phyloP scores from a whole-genome alignment of 2,888 invertebrate species.

The Elysia crispata region DNA sequence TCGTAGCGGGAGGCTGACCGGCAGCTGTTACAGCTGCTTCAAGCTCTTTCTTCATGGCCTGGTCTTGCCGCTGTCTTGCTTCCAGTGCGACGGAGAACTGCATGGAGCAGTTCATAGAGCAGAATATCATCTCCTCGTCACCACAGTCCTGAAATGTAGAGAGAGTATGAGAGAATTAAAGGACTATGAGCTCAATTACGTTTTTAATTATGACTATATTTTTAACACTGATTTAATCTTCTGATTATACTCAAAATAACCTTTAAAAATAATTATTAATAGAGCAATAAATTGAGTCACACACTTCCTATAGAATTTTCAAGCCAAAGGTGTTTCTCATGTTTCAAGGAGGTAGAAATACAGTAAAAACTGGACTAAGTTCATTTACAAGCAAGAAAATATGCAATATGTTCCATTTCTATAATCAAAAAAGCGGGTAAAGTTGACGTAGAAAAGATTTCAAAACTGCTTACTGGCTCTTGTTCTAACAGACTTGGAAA shows the following conservation, averaged over 20 bases:
- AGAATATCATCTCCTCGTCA: conserved; percentile 83
- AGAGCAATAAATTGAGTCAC: no score
- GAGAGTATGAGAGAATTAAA: no score
- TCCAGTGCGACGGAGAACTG: conserved; percentile 84
- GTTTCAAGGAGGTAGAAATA: no score
- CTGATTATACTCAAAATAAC: no score
- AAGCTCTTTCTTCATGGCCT: conserved; percentile 36
- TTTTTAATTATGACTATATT: no score
- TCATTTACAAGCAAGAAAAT: neutral
- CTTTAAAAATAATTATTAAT: no score
- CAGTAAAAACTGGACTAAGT: neutral
- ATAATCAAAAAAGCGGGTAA: neutral
- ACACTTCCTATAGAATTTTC: no score
- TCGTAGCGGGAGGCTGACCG: neutral
- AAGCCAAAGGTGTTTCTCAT: no score
- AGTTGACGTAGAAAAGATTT: conserved; percentile 12
- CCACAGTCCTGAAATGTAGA: conserved; percentile 73
- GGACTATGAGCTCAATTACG: no score
- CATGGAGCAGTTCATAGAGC: conserved; percentile 92
- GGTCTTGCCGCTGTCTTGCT: conserved; percentile 44
- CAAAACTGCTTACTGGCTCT: conserved; percentile 60
- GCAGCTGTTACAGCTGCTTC: conserved; percentile 11
- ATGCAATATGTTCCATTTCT: neutral
- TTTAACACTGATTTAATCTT: no score
- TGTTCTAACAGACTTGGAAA: conserved; percentile 80